Evolutionary conservation across 2,797 vertebrate genomes (phyloP), one percentile per base, ranked within the genome.

Genomic region (Poecilia gillii): DNA sequence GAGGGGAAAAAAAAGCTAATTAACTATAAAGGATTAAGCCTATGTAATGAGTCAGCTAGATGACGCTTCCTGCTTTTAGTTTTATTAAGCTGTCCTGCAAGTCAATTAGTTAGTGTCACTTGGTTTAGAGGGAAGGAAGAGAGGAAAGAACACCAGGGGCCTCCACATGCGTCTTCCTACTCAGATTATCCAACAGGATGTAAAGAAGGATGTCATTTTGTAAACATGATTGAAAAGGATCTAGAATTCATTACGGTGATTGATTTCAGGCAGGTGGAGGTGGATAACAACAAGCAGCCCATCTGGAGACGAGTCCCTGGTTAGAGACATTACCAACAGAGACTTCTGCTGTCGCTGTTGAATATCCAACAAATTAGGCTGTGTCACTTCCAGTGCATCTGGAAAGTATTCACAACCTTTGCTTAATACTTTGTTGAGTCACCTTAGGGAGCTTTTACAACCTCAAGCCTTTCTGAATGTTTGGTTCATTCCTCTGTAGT

Each of bases 11-110:
- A 72, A 90, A 90, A 88, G 76, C 82, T 87, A 91, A 93, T 94
- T 92, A 94, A 88, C 84, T 90, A 72, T 90, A 90, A 93, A 94
- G 87, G 90, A 94, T 93, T 93, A 93, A 71, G 68, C 74, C 73
- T 81, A 82, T 89, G 84, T 91, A 93, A 92, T 93, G 86, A 92
- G 85, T 85, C 74, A 72, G 82, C 88, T 86, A 78, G 84, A 91
- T 88, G 88, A 45, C 82, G 81, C 87, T 92, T 84, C 83, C 83
- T 91, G 90, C 90, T 94, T 93, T 94, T 90, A 91, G 81, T 88
- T 93, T 93, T 93, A 95, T 93, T 92, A 93, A 82, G 88, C 76
- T 78, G 43, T 72, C 55, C 81, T 80, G 77, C 76, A 81, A 90
- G 87, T 92, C 85, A 84, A 91, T 94, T 90, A 89, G 82, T 89